Conservation (phyloP, 2,797 vertebrate genomes). For the Enteromius trimaculatus region DNA sequence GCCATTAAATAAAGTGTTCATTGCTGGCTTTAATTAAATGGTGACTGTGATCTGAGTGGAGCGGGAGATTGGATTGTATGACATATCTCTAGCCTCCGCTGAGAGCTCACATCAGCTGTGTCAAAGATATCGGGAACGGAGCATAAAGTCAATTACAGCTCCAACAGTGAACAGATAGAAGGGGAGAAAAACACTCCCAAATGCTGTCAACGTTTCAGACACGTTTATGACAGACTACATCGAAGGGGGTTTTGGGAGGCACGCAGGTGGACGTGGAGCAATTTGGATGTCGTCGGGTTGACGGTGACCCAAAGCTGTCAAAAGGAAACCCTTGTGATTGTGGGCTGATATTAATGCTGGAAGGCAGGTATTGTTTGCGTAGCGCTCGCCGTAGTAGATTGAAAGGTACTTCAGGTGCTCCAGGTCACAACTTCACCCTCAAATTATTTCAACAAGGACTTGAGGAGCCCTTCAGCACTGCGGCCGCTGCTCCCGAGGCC, state of each 20-base stretch:
- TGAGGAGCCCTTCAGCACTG: slow-evolving; percentile 47
- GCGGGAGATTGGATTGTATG: slow-evolving; percentile 63
- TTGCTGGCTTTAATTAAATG: slow-evolving; percentile 66
- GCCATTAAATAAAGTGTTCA: slow-evolving; percentile 66
- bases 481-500: slow-evolving; percentile 9
- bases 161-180: slow-evolving; percentile 59
- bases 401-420: slow-evolving; percentile 59
- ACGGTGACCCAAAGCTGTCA: slow-evolving; percentile 27
- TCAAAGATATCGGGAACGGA: slow-evolving; percentile 59
- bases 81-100: slow-evolving; percentile 61
- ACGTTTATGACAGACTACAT: slow-evolving; percentile 31
- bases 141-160: slow-evolving; percentile 66
- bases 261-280: slow-evolving; percentile 16
- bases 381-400: slow-evolving; percentile 51
- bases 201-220: slow-evolving; percentile 49
- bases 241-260: slow-evolving; percentile 14
- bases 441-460: slow-evolving; percentile 60
- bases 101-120: slow-evolving; percentile 63
- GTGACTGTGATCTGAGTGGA: slow-evolving; percentile 62
- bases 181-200: slow-evolving; percentile 49
- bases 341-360: slow-evolving; percentile 40
- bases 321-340: slow-evolving; percentile 38
- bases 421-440: slow-evolving; percentile 59
- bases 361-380: slow-evolving; percentile 54
- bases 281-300: neutral